A percentile compares a stretch with the other conserved stretches of the same genome.
Evolutionary conservation across 2,888 invertebrate genomes (phyloP).

Genomic region (Diplazon laetatorius): DNA sequence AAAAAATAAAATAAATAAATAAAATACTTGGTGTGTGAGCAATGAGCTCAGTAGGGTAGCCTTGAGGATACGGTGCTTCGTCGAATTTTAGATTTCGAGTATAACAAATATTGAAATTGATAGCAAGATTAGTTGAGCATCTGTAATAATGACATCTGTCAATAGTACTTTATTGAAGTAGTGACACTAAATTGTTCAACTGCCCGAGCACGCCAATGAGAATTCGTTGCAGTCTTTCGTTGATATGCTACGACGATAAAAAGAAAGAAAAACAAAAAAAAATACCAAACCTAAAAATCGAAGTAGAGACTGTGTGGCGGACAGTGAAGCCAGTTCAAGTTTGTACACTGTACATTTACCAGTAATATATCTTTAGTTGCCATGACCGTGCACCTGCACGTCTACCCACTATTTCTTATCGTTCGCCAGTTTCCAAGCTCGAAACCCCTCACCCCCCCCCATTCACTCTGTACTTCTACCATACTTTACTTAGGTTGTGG

Average conservation of each 20-base stretch:
- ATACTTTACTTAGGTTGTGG: conserved; percentile 47
- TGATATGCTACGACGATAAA: not conserved
- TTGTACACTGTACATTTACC: conserved; percentile 42
- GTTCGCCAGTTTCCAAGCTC: conserved; percentile 60
- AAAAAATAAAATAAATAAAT: too few relatives aligned
- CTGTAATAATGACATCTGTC: too few relatives aligned
- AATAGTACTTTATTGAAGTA: too few relatives aligned
- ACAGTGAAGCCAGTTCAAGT: conserved; percentile 36
- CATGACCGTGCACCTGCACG: conserved; percentile 60
- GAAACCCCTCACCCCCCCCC: conserved; percentile 49
- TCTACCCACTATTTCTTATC: conserved; percentile 63
- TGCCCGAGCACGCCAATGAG: not conserved
- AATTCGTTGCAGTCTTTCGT: not conserved
- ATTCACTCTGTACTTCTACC: conserved; percentile 49
- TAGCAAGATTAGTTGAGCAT: too few relatives aligned
- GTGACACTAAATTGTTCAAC: too few relatives aligned
- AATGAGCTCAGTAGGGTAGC: too few relatives aligned
- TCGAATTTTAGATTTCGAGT: too few relatives aligned
- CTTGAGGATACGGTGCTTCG: too few relatives aligned
- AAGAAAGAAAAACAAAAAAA: not conserved
- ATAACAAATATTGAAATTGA: too few relatives aligned
- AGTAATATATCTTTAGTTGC: conserved; percentile 52
- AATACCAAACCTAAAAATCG: conserved; percentile 30
- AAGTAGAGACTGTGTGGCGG: conserved; percentile 19
- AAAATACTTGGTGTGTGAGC: too few relatives aligned